Evolutionary conservation across 1,140 invertebrate genomes (phyloP), one percentile per base, ranked within the genome.

Genomic region (Cotesia glomerata): DNA sequence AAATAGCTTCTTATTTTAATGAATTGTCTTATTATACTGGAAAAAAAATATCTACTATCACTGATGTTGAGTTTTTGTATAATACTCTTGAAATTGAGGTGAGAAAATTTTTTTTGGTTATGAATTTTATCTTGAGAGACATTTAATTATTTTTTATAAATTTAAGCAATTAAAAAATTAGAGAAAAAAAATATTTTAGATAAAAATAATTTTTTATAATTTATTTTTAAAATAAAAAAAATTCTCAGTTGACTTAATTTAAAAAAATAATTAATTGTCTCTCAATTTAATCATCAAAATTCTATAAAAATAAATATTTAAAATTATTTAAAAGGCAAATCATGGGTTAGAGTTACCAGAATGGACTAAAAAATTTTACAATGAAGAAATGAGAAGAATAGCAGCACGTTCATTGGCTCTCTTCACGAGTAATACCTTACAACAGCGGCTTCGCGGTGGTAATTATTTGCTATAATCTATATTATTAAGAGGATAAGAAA

Each of bases 371-470:
- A 87, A 90, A 74, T 91, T 91, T 39, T 94, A 92, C 79, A 92
- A 93, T 18, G 85, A 89, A 51, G 88, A 90, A 81, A 92, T 95
- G 89, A 85, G 87, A 67, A 78, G 89, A 35, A 86, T 94, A 0
- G 91, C 92, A 3, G 90, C 90, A 76, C 82, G 89, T 3, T 93
- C 91, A 79, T 91, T 95, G 71, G 88, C 90, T 11, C 78, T 94
- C 13, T 91, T 93, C 76, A 92, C 93, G 1, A 91, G 93, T 78
- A 93, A 90, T 71, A 86, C 89, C 62, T 88, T 91, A 16, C 90
- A 95, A 85, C 92, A 92, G 82, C 89, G 90, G 79, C 88, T 96
- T n/a, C 90, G 91, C 78, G 92, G 91, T 80, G 93, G 93, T 88
- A 85, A 80, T 13, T 34, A 35, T 18, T n/a, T n/a, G n/a, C n/a